A percentile compares a stretch with the other conserved stretches of the same genome.
Conservation (phyloP, 2,888 invertebrate species). For the Sceliomorpha sp. region DNA sequence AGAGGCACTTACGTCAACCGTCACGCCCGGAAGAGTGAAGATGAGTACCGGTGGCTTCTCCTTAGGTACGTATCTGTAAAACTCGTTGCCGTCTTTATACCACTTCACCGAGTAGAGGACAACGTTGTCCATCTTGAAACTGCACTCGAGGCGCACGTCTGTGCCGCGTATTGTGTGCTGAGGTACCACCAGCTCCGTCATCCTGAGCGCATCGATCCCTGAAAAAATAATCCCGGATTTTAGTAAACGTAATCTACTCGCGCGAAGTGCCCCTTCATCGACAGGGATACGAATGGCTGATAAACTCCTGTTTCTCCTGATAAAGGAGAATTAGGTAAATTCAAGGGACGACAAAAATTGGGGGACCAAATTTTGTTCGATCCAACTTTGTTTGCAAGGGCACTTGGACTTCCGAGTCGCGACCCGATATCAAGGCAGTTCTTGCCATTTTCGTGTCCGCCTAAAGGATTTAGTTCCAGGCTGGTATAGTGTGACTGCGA, state of each 20-base stretch:
- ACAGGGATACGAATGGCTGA: constrained; percentile 6
- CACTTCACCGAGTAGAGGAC: constrained; percentile 93
- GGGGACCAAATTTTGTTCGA: no score
- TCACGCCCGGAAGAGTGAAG: constrained; percentile 89
- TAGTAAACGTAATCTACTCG: constrained; percentile 54
- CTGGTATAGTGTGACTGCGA: no score
- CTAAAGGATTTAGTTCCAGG: no score
- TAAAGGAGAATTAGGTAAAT: no score
- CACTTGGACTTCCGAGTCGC: no score
- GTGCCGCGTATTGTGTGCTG: constrained; percentile 90
- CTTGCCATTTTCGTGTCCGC: no score
- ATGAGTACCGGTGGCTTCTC: constrained; percentile 90
- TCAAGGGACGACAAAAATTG: no score
- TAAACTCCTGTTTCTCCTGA: constrained; percentile 14
- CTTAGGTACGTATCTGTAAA: constrained; percentile 92
- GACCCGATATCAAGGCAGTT: no score
- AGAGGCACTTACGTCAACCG: constrained; percentile 88
- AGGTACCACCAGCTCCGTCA: constrained; percentile 90
- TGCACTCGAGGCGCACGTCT: constrained; percentile 89
- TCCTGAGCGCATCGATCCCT: constrained; percentile 81
- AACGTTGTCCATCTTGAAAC: constrained; percentile 91
- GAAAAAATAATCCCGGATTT: constrained; percentile 55
- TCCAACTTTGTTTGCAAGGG: no score
- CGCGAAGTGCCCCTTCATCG: constrained; percentile 19
- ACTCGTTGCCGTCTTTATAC: constrained; percentile 95